Base-by-base conservation (phyloP, 2,797 vertebrate genomes). In the Helicolenus hilgendorfi region DNA sequence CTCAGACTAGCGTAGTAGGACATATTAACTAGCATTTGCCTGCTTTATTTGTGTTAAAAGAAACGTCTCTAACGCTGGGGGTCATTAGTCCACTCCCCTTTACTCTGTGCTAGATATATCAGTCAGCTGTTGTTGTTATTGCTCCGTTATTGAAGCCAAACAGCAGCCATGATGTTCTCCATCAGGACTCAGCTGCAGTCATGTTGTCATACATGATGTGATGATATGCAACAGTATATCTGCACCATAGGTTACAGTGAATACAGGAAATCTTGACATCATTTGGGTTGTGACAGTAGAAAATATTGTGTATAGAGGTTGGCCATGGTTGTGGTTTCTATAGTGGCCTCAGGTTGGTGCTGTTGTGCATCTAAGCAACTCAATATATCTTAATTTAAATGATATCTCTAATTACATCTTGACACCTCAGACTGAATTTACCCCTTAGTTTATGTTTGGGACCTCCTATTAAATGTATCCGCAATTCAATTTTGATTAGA, bases 41-140 rank as follows among this genome's bases (percentile, higher is more conserved):
- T 0, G 7, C 38, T 60, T 33, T 15, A 27, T 8, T 7, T 1
- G 0, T 24, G 18, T 26, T 4, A 15, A 67, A 31, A 0, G 6
- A 15, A 14, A 7, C 11, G 72, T 29, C 6, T 14, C 53, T 70
- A 27, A 31, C 0, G 75, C 18, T 62, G 20, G 36, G 20, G 70
- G 20, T 4, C 20, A 26, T 41, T 45, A 31, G 18, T 73, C 22
- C 67, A 35, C 71, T 41, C 67, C 87, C 71, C 69, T 36, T 74
- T 62, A 36, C 60, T 45, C 41, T 13, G 59, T 15, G 38, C 55
- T 59, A 2, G 5, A 62, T 71, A 31, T 84, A 0, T 86, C 75
- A 77, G 69, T 92, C 88, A 92, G 89, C 87, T 91, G 89, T 78
- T 85, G 85, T 87, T 92, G 77, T 93, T 87, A 33, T 86, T 62